These are phyloP conservation scores for Euleptes europaea DNA, from an alignment of 2,113 vertebrate genomes.

Conservation along the genomic window DNA sequence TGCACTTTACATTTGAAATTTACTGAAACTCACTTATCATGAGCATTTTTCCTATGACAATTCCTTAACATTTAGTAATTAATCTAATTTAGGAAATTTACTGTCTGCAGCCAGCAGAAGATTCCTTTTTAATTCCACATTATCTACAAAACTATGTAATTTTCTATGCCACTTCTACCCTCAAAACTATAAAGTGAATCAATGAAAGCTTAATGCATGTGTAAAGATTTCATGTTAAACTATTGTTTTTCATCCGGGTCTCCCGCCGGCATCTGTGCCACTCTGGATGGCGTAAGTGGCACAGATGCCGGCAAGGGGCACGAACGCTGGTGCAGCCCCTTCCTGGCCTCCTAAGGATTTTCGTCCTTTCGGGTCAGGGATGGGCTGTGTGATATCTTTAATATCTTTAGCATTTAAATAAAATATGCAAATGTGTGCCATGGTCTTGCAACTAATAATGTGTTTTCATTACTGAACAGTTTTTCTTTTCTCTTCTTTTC, in stretches of 20 bases:
- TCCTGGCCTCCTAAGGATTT: too few species aligned
- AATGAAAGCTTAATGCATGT: background rate
- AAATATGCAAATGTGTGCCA: background rate
- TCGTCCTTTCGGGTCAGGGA: too few species aligned
- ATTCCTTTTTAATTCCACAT: background rate
- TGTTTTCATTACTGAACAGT: background rate
- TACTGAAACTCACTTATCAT: background rate
- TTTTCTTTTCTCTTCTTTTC: background rate
- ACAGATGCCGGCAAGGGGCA: too few species aligned
- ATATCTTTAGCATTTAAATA: background rate
- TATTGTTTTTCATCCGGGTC: background rate
- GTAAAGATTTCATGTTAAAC: background rate
- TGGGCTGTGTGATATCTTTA: background rate
- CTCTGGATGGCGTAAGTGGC: too few species aligned
- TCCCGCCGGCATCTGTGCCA: too few species aligned
- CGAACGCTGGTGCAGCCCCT: too few species aligned
- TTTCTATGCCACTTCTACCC: background rate
- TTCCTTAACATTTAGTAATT: background rate
- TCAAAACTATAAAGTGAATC: background rate
- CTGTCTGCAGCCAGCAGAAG: background rate
- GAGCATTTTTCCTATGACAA: background rate
- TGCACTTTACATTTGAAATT: background rate
- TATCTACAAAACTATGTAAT: background rate
- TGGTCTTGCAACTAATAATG: background rate
- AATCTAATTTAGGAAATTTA: background rate